phyloP scores from a whole-genome alignment of 2,113 vertebrate species.

The Heterotilapia buettikoferi region DNA sequence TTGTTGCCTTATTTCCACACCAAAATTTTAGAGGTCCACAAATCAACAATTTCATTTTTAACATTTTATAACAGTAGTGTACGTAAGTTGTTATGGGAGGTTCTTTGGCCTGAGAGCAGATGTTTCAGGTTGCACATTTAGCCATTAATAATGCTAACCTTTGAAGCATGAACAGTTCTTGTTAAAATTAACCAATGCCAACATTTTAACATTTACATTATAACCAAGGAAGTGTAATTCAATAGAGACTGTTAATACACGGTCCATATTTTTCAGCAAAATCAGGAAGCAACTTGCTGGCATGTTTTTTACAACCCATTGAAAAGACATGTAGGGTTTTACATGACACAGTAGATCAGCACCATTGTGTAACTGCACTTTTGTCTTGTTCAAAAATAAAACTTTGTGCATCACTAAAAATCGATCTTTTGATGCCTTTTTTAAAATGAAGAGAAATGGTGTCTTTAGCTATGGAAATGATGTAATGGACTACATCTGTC shows the following conservation, averaged over 20 bases:
- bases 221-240: not conserved
- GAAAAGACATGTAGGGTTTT: constrained; percentile 16
- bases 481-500: constrained; percentile 22
- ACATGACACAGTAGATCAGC: constrained; percentile 7
- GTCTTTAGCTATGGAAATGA: not conserved
- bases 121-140: not conserved
- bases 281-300: constrained; percentile 7
- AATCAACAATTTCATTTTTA: not conserved
- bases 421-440: not conserved
- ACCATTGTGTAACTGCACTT: constrained; percentile 44
- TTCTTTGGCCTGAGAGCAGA: not conserved
- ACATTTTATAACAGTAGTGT: constrained; percentile 5
- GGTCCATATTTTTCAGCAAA: constrained; percentile 6
- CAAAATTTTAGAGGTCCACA: not conserved
- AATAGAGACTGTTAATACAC: not conserved
- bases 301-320: constrained; percentile 49
- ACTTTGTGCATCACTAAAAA: constrained; percentile 56
- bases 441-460: not conserved
- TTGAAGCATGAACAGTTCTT: constrained; percentile 10
- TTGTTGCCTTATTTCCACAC: constrained; percentile 37
- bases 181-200: not conserved
- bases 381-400: constrained; percentile 60
- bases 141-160: not conserved
- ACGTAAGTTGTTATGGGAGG: not conserved
- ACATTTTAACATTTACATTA: not conserved